These are phyloP conservation scores for Ceyx melanurus DNA, from an alignment of 2,113 vertebrate genomes.

Conservation along the genomic window DNA sequence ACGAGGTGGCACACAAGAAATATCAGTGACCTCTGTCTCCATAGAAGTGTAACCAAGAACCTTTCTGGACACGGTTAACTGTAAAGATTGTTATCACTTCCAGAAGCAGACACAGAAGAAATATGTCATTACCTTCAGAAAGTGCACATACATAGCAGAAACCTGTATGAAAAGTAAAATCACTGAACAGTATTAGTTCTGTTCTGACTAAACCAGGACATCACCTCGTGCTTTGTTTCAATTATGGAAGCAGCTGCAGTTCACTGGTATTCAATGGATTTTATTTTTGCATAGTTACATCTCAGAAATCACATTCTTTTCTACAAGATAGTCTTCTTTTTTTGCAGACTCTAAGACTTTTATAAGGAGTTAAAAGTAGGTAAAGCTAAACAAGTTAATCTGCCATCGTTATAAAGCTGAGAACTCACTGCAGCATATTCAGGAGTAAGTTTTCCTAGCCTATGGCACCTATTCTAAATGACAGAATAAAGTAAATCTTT, in stretches of 20 bases:
- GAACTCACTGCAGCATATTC: neutral
- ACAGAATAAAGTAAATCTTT: neutral
- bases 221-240: fast-evolving
- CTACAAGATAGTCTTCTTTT: neutral
- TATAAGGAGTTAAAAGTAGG: neutral
- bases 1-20: too few species aligned
- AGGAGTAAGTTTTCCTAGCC: neutral
- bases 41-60: too few species aligned
- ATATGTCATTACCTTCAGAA: too few species aligned
- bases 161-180: too few species aligned
- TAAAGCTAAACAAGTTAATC: neutral
- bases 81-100: too few species aligned
- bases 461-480: neutral
- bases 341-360: neutral
- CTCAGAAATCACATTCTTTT: neutral
- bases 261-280: neutral
- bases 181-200: too few species aligned
- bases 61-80: too few species aligned
- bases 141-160: too few species aligned
- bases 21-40: too few species aligned
- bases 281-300: neutral
- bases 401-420: neutral
- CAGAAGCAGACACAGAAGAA: too few species aligned
- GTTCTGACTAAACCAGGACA: too few species aligned
- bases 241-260: neutral